Conservation (phyloP, 2,113 vertebrate genomes). For the Calonectris borealis region DNA sequence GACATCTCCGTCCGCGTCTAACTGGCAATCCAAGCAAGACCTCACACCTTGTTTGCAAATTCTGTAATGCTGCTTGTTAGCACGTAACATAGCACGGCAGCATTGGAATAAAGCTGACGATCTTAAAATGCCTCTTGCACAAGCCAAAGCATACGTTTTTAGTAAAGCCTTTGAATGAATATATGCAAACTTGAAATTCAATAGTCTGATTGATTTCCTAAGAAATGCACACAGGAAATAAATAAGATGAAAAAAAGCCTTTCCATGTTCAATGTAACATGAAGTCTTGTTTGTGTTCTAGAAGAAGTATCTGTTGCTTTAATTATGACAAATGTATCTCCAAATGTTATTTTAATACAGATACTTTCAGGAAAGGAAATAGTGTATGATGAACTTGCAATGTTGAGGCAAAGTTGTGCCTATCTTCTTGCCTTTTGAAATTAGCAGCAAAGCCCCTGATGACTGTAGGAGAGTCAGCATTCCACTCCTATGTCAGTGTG, state of each 20-base stretch:
- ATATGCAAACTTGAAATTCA: background rate
- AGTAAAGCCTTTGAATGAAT: background rate
- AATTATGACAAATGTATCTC: background rate
- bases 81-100: background rate
- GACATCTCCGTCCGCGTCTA: background rate
- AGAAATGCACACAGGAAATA: background rate
- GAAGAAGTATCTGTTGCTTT: background rate
- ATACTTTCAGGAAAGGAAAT: background rate
- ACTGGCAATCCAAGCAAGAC: background rate
- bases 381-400: background rate
- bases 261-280: background rate
- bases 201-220: background rate
- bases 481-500: background rate
- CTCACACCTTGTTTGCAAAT: background rate
- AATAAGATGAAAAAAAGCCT: background rate
- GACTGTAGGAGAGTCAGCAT: background rate
- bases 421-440: background rate
- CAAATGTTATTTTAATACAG: background rate
- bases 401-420: background rate
- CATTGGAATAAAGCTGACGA: background rate
- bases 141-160: background rate
- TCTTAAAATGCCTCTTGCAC: background rate
- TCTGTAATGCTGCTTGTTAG: background rate
- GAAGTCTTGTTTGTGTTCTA: background rate
- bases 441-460: background rate